Conservation (phyloP, 2,797 vertebrate species). For the Poeciliopsis gracilis region DNA sequence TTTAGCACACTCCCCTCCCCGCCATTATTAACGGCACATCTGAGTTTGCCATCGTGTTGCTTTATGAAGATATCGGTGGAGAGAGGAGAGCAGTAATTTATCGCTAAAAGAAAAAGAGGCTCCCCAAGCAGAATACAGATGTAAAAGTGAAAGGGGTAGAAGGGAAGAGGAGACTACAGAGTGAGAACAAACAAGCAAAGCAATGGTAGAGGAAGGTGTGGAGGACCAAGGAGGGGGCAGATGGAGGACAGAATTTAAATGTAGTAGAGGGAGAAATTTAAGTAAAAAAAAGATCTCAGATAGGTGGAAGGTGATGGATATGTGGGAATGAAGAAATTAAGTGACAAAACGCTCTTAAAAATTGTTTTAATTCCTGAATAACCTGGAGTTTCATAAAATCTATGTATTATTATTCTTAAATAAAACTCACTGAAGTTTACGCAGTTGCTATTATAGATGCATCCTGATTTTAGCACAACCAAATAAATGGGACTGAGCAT, state of each 20-base stretch:
- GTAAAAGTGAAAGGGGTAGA: conserved; percentile 42
- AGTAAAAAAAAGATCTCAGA: conserved; percentile 9
- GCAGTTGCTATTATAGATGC: not conserved
- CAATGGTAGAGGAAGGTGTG: not conserved
- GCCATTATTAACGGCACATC: conserved; percentile 49
- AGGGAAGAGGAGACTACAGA: conserved; percentile 13
- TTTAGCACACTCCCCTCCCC: conserved; percentile 48
- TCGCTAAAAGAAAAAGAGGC: conserved; percentile 31
- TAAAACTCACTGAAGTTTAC: not conserved
- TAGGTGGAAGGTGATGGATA: not conserved
- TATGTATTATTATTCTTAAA: not conserved
- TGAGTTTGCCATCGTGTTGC: conserved; percentile 37
- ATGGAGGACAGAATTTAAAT: conserved; percentile 58
- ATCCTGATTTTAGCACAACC: not conserved
- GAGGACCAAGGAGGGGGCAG: not conserved
- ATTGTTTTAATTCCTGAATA: not conserved
- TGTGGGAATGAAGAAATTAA: not conserved
- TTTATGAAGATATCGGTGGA: conserved; percentile 43
- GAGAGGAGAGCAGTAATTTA: conserved; percentile 47
- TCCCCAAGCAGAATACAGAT: conserved; percentile 34
- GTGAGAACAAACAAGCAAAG: conserved; percentile 13
- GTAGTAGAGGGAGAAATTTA: conserved; percentile 45
- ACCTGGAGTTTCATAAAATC: not conserved
- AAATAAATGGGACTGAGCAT: conserved; percentile 18
- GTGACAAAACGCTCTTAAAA: not conserved